phyloP scores from a whole-genome alignment of 2,113 vertebrate genomes.

The Crotalus helleri region DNA sequence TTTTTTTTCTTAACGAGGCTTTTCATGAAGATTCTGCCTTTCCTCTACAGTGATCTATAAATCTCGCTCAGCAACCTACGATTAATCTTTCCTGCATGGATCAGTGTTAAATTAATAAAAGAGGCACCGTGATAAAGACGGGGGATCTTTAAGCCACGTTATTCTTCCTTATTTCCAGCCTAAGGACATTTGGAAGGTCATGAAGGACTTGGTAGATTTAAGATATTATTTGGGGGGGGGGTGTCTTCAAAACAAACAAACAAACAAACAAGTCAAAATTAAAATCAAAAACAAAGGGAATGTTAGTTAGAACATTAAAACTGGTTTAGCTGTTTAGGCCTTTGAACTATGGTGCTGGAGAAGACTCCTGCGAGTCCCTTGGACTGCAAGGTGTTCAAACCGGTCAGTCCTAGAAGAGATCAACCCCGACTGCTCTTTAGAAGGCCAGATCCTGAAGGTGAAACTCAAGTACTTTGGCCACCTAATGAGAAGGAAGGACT shows the following conservation, averaged over 20 bases:
- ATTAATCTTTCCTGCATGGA: conserved; percentile 58
- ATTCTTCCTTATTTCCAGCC: conserved; percentile 22
- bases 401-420: too few relatives aligned
- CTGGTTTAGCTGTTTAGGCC: not conserved
- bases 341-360: too few relatives aligned
- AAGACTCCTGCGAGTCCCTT: too few relatives aligned
- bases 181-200: not conserved
- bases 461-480: too few relatives aligned
- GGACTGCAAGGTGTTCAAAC: too few relatives aligned
- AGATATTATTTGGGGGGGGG: not conserved
- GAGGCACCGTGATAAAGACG: conserved; percentile 43
- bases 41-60: conserved; percentile 58
- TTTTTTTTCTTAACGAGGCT: conserved; percentile 54
- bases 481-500: too few relatives aligned
- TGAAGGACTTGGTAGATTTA: not conserved
- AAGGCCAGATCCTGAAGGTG: too few relatives aligned
- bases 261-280: not conserved
- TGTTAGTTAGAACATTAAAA: not conserved
- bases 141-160: conserved; percentile 37
- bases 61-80: conserved; percentile 61
- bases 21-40: conserved; percentile 53
- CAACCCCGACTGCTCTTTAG: too few relatives aligned
- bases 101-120: conserved; percentile 63
- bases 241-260: not conserved
- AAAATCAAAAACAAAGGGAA: not conserved